Percentiles rank a stretch among this genome's conserved stretches.
phyloP scores from a whole-genome alignment of 2,113 vertebrate species.

The Opisthocomus hoazin region DNA sequence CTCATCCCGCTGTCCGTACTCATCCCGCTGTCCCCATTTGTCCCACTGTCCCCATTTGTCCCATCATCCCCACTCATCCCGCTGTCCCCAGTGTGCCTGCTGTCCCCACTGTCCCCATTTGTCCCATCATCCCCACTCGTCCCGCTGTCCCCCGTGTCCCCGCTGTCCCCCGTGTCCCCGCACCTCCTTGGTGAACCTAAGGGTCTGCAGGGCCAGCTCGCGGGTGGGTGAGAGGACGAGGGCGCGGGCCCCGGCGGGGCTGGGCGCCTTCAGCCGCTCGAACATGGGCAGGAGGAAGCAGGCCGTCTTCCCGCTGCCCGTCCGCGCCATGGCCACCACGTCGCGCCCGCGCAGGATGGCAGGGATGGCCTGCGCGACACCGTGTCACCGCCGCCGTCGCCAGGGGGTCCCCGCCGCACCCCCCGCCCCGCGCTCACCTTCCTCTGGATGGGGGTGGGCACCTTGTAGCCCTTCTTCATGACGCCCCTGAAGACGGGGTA shows the following conservation, averaged over 20 bases:
- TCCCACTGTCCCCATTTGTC: no score
- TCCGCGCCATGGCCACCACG: constrained; percentile 93
- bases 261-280: constrained; percentile 85
- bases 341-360: constrained; percentile 91
- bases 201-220: constrained; percentile 94
- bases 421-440: constrained; percentile 67
- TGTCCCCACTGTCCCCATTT: no score
- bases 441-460: constrained; percentile 96
- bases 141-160: no score
- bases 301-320: constrained; percentile 93
- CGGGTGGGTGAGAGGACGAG: constrained; percentile 91
- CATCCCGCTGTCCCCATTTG: no score
- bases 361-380: constrained; percentile 78
- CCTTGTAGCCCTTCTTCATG: constrained; percentile 98
- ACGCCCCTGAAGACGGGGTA: constrained; percentile 91
- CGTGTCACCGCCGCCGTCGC: no score
- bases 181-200: constrained; percentile 98
- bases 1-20: no score
- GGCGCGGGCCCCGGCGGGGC: constrained; percentile 85
- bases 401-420: no score
- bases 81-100: no score
- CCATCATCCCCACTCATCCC: no score
- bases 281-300: constrained; percentile 97
- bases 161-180: neutral
- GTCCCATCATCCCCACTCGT: no score